Conservation (phyloP, 2,113 vertebrate species). For the Puntigrus tetrazona region DNA sequence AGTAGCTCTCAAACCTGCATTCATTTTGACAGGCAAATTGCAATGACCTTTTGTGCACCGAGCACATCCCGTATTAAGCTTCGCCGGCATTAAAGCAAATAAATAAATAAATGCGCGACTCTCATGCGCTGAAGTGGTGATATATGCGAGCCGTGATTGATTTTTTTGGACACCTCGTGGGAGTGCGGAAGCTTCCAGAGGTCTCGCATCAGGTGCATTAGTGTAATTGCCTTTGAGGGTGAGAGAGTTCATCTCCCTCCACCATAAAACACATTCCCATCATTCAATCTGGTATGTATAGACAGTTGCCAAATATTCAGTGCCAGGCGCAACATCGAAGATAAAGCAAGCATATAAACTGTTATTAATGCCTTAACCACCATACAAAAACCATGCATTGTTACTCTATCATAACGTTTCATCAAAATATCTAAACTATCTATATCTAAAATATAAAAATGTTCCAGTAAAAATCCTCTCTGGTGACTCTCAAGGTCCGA, state of each 20-base stretch:
- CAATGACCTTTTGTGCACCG: slow-evolving; percentile 10
- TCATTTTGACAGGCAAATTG: slow-evolving; percentile 19
- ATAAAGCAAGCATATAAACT: background rate
- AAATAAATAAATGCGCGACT: slow-evolving; percentile 23
- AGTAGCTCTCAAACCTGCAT: slow-evolving; percentile 8
- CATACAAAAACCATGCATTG: background rate
- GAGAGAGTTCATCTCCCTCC: background rate
- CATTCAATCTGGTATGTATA: background rate
- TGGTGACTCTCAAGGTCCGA: no score
- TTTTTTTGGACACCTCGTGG: slow-evolving; percentile 30
- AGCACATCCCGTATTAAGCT: slow-evolving; percentile 25
- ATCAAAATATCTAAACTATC: no score
- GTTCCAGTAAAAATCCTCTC: no score
- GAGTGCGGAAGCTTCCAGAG: background rate
- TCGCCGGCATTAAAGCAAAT: slow-evolving; percentile 26
- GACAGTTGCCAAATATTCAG: background rate
- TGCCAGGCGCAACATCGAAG: background rate
- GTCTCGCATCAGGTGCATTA: slow-evolving; percentile 45
- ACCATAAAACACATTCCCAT: background rate
- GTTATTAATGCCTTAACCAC: background rate
- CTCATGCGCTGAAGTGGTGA: slow-evolving; percentile 13
- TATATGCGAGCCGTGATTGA: slow-evolving; percentile 12
- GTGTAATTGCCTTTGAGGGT: slow-evolving; percentile 13
- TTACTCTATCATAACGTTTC: no score
- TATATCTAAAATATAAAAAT: no score